These are phyloP conservation scores for Trachelus stipa DNA, from an alignment of 2,888 invertebrate genomes.

Conservation along the genomic window DNA sequence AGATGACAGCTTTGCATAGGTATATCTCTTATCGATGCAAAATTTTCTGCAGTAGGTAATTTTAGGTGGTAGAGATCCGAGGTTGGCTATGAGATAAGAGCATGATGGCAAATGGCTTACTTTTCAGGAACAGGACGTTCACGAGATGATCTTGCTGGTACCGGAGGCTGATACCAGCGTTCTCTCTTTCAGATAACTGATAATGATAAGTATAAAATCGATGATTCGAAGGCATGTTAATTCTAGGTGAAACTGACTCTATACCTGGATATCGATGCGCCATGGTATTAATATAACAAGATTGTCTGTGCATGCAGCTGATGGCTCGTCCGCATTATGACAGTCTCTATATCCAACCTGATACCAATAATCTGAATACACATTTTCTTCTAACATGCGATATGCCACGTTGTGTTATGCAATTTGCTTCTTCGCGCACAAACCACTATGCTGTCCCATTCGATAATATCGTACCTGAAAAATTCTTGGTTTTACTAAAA, in stretches of 20 bases:
- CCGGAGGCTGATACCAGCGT: no score
- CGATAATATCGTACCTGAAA: no score
- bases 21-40: no score
- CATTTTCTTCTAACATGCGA: neutral
- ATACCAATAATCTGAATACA: slow-evolving; percentile 35
- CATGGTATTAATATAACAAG: slow-evolving; percentile 23
- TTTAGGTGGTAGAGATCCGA: no score
- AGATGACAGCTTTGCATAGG: no score
- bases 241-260: slow-evolving; percentile 33
- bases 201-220: slow-evolving; percentile 60
- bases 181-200: slow-evolving; percentile 43
- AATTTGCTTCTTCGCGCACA: slow-evolving; percentile 28
- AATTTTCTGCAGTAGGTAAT: no score
- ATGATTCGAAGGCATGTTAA: slow-evolving; percentile 56
- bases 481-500: no score
- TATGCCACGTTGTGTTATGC: slow-evolving; percentile 28
- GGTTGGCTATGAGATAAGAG: no score
- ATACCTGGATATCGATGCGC: slow-evolving; percentile 27
- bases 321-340: slow-evolving; percentile 27
- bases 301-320: slow-evolving; percentile 14
- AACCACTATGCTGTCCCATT: neutral
- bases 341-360: slow-evolving; percentile 35
- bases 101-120: no score
- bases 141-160: no score
- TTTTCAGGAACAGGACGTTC: no score